phyloP scores from a whole-genome alignment of 2,888 invertebrate genomes.

The Drepana falcataria region DNA sequence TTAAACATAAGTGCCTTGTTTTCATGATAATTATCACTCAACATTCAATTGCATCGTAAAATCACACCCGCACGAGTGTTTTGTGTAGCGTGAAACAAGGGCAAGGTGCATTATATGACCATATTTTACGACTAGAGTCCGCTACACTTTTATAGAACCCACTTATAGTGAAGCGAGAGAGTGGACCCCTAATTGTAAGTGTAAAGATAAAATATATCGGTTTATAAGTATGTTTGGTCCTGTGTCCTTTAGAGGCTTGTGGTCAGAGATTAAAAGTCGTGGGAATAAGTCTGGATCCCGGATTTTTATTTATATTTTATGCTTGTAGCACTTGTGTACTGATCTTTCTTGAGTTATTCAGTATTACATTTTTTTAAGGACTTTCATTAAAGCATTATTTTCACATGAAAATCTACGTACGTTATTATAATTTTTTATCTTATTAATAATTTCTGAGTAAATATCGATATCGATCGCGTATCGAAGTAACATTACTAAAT shows the following conservation, averaged over 20 bases:
- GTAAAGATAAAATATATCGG: slow-evolving; percentile 37
- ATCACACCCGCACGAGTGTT: slow-evolving; percentile 5
- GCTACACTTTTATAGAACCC: slow-evolving; percentile 41
- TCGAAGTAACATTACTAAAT: too few species aligned
- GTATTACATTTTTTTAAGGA: too few species aligned
- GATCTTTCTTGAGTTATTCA: too few species aligned
- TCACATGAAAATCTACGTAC: too few species aligned
- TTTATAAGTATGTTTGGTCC: slow-evolving; percentile 39
- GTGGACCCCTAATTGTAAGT: slow-evolving; percentile 34
- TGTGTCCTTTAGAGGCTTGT: slow-evolving; percentile 18
- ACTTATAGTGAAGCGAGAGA: slow-evolving; percentile 49
- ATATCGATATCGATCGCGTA: too few species aligned
- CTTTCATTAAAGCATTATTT: too few species aligned
- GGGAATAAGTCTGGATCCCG: neutral
- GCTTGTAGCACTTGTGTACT: too few species aligned
- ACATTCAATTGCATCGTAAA: neutral
- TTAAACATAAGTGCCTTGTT: neutral
- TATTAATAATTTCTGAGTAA: too few species aligned
- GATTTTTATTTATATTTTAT: too few species aligned
- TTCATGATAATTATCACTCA: slow-evolving; percentile 1
- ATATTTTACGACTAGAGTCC: slow-evolving; percentile 33
- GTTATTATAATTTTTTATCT: too few species aligned
- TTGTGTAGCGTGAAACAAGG: slow-evolving; percentile 11
- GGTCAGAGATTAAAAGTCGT: slow-evolving; percentile 10
- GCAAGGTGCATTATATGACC: slow-evolving; percentile 14